Evolutionary conservation across 2,113 vertebrate species (phyloP), one percentile per base, ranked within the genome.

Genomic region (Phyllopteryx taeniolatus): DNA sequence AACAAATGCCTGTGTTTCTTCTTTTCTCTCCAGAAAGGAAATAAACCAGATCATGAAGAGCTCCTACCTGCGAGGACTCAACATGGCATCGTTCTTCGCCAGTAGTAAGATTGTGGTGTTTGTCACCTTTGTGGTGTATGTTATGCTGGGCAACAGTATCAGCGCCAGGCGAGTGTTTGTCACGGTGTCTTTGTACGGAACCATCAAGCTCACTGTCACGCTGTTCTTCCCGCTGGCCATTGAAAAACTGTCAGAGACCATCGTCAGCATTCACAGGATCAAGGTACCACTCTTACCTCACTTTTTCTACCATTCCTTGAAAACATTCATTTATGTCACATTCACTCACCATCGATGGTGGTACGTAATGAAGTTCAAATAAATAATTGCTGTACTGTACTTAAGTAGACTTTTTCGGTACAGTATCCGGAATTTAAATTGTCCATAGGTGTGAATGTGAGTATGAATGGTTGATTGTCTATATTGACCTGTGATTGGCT

Each of bases 81-180:
- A 98, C 85, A 91, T 98, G 90, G 95, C 95, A 3, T 95, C 94
- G 0, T 97, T 95, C 91, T 98, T 96, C 42, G 94, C 93, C 74
- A 78, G 79, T 53, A 95, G 93, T 92, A 98, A 98, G 90, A 89
- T 98, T 69, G 96, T 96, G 3, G 65, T 97, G 60, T 98, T 95
- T 53, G 88, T 95, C 81, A 97, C 95, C 20, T 96, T 98, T 90
- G 90, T 92, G 5, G 88, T 92, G 0, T 96, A 95, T 0, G 94
- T 93, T 1, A 85, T 96, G 0, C 90, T 95, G 35, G 96, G 95
- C 76, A 92, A 95, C 2, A 33, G 60, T 22, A 94, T 98, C 77
- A 90, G 92, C 0, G 95, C 96, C 15, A 96, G 95, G 73, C 86
- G 76, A 0, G 95, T 97, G 68, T 98, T 98, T 22, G 94, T 96